A percentile compares a stretch with the other conserved stretches of the same genome.
Evolutionary conservation across 2,797 vertebrate genomes (phyloP).

Genomic region (Cephalopachus bancanus): DNA sequence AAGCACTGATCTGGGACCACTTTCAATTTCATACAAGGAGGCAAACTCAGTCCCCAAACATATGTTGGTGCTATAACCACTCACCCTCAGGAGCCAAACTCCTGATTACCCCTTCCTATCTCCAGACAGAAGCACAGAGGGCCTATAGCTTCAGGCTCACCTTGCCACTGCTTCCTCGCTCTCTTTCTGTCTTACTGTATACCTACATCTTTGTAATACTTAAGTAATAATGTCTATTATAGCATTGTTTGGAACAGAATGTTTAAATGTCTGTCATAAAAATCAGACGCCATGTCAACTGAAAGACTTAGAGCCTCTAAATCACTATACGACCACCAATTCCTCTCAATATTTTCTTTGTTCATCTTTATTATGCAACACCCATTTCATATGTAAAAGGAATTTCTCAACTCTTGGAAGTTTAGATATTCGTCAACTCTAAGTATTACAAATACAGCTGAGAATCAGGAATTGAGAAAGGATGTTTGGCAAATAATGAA

Average conservation of each 20-base stretch:
- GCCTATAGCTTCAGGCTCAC: not conserved
- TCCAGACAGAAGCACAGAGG: not conserved
- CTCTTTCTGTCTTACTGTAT: not conserved
- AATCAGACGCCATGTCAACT: not conserved
- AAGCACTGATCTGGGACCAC: not conserved
- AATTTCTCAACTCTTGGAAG: conserved; percentile 10
- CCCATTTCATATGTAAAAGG: not conserved
- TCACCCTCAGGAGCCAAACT: not conserved
- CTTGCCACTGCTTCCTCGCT: not conserved
- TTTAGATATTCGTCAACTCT: not conserved
- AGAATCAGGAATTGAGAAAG: conserved; percentile 41
- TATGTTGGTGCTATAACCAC: not conserved
- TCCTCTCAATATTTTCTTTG: not conserved
- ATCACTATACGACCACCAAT: not conserved
- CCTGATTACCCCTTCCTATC: too few species aligned
- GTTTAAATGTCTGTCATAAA: not conserved
- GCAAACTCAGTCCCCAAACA: not conserved
- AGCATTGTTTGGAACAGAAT: not conserved
- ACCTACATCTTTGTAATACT: not conserved
- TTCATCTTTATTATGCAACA: not conserved
- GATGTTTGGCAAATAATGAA: conserved; percentile 49
- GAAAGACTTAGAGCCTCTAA: not conserved
- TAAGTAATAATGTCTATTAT: not conserved
- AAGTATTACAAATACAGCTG: conserved; percentile 31
- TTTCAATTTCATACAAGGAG: not conserved